These are phyloP conservation scores for Zhuqinia jingwanae DNA, from an alignment of 2,888 invertebrate species.

Conservation along the genomic window DNA sequence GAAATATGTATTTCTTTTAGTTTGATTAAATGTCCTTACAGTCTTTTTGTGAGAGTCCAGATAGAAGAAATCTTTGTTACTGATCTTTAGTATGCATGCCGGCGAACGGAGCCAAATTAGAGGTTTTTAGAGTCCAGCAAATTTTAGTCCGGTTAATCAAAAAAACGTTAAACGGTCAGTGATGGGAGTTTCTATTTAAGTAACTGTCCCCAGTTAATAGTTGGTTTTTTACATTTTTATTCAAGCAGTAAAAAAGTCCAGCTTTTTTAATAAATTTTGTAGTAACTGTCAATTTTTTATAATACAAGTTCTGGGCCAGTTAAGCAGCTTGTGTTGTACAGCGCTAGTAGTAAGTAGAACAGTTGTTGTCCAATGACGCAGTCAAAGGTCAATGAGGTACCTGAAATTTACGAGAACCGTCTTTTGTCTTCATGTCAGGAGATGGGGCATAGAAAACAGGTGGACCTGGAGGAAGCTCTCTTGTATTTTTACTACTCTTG, in stretches of 20 bases:
- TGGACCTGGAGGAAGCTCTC: conserved; percentile 75
- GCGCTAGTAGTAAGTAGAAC: conserved; percentile 30
- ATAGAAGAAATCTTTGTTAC: not conserved
- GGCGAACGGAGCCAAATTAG: not conserved
- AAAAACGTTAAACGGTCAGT: conserved; percentile 56
- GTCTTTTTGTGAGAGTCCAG: conserved; percentile 40
- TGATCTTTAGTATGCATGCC: conserved; percentile 30
- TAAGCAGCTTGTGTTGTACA: conserved; percentile 58
- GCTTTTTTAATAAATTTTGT: conserved; percentile 28
- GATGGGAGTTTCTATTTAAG: conserved; percentile 43
- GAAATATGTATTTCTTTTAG: not conserved
- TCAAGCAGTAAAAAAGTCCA: conserved; percentile 65
- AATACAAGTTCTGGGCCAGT: conserved; percentile 63
- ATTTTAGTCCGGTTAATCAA: conserved; percentile 44
- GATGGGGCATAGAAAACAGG: conserved; percentile 78
- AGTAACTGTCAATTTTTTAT: conserved; percentile 48
- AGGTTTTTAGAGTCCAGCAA: conserved; percentile 26
- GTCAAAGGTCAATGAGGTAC: conserved; percentile 70
- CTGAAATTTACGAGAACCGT: conserved; percentile 68
- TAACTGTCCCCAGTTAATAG: conserved; percentile 64
- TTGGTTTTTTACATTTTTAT: conserved; percentile 53
- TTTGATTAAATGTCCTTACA: conserved; percentile 41
- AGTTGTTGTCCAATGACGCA: conserved; percentile 64
- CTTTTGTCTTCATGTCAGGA: conserved; percentile 74
- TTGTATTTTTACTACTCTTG: conserved; percentile 63